Evolutionary conservation across 2,888 invertebrate genomes (phyloP), one percentile per base, ranked within the genome.

Genomic region (Plagodis dolabraria): DNA sequence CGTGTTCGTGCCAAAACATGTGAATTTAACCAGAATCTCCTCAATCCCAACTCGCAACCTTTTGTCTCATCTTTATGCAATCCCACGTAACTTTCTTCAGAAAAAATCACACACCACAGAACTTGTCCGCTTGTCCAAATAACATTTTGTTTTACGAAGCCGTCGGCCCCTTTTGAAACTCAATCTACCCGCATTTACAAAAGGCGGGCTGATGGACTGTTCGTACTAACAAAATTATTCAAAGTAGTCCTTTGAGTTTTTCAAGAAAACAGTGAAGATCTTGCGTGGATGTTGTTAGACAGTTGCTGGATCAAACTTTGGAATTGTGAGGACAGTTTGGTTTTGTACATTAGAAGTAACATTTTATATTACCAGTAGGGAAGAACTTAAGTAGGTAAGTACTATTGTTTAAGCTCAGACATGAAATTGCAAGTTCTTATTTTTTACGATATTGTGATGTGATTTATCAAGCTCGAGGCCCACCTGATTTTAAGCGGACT

Each of bases 221-320:
- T 77, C 78, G 77, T 49, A 80, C 84, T 87, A 89, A 91, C 87
- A 85, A 84, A 82, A 89, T 91, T 91, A 91, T 91, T 90, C 89
- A 89, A 89, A 89, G 85, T 82, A 85, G 82, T 69, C 76, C 76
- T 74, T 68, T 70, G 80, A 82, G 80, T 86, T 86, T 65, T 57
- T 57, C 42, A 40, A 42, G 33, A 38, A 42, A 33, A 40, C 45
- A 52, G 34, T 33, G 22, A 33, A 44, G 47, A 47, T 51, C 36
- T 52, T 47, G 47, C 5, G 36, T 2, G 51, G 34, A 63, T 38
- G 60, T 59, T 57, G 59, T 68, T 10, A 42, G 50, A 50, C 42
- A 12, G 33, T 43, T 43, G 11, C 36, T 38, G 36, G 35, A 48
- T 48, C 38, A 38, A 38, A 47, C 12, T 47, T 12, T 12, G 40